Evolutionary conservation across 2,113 vertebrate species (phyloP), one percentile per base, ranked within the genome.

Genomic region (Vanacampus margaritifer): DNA sequence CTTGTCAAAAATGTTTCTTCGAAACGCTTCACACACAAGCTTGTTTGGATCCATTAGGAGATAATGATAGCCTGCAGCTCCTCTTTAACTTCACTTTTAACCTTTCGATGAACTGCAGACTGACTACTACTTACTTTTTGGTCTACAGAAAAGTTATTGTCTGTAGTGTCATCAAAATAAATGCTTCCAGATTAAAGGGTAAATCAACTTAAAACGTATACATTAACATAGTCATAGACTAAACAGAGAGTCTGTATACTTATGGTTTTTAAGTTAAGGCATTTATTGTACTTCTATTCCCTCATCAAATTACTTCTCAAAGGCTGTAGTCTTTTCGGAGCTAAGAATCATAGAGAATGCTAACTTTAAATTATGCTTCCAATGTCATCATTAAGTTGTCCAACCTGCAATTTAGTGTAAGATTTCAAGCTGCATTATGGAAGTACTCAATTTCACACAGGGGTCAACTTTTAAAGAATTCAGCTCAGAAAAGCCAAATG

Each of bases 401-500:
- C 73, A 86, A 79, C 83, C 84, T 82, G 79, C 83, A 78, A 86
- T 87, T 88, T 85, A 65, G 75, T 69, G 61, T 39, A 76, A 50
- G 73, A 71, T 82, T 72, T 81, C 79, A 79, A 73, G 50, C 69
- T 51, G 79, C 76, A 48, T 80, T 68, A 16, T 39, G 63, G 58
- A 78, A 86, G 73, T 86, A 84, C 5, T 82, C 86, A 76, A 75
- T 16, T 83, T 76, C 77, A 68, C 77, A 68, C 12, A 69, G 76
- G 74, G 84, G 82, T 86, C 78, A 85, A 72, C 68, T 64, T 67
- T 79, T 83, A 70, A 86, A 83, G 86, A 84, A 88, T 73, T 80
- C 67, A 13, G 78, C 77, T 74, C 86, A 76, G 84, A 83, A 84
- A 84, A 84, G 72, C 28, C 67, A 32, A 67, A 62, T 68, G 78